These are phyloP conservation scores for Centrocercus urophasianus DNA, from an alignment of 2,113 vertebrate genomes.

Conservation along the genomic window DNA sequence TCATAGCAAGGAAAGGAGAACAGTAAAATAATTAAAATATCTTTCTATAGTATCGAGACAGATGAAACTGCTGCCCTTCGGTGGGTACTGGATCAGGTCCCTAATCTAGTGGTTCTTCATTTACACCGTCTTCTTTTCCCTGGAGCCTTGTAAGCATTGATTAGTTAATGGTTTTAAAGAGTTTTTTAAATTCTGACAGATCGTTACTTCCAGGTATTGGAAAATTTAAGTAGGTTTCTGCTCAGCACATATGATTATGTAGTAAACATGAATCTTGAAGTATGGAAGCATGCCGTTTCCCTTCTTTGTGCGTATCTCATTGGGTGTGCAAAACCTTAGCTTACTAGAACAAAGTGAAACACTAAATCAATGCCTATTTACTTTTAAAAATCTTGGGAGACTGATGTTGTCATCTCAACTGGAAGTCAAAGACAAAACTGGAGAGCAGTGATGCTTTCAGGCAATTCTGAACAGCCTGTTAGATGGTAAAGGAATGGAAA, in stretches of 20 bases:
- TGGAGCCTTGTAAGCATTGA: conserved; percentile 41
- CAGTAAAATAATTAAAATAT: not conserved
- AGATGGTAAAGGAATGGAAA: not conserved
- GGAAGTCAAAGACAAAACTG: not conserved
- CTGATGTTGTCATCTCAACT: not conserved
- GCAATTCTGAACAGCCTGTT: not conserved
- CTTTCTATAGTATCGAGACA: not conserved
- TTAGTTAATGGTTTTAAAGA: conserved; percentile 56
- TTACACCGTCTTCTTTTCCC: not conserved
- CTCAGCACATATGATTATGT: not conserved
- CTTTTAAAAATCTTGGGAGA: not conserved
- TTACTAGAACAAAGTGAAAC: not conserved
- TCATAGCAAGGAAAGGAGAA: not conserved
- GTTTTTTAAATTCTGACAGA: conserved; percentile 36
- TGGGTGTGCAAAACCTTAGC: not conserved
- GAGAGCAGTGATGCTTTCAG: not conserved
- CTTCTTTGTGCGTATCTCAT: not conserved
- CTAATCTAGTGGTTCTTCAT: not conserved
- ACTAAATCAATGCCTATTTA: not conserved
- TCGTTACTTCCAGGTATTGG: not conserved
- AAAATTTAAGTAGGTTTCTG: conserved; percentile 2
- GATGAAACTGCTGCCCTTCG: not conserved
- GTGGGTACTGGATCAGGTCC: conserved; percentile 13
- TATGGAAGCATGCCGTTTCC: not conserved
- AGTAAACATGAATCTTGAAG: not conserved